Percentiles rank a stretch among this genome's conserved stretches.
Evolutionary conservation across 1,140 invertebrate species (phyloP).

Genomic region (Lysiphlebus fabarum): DNA sequence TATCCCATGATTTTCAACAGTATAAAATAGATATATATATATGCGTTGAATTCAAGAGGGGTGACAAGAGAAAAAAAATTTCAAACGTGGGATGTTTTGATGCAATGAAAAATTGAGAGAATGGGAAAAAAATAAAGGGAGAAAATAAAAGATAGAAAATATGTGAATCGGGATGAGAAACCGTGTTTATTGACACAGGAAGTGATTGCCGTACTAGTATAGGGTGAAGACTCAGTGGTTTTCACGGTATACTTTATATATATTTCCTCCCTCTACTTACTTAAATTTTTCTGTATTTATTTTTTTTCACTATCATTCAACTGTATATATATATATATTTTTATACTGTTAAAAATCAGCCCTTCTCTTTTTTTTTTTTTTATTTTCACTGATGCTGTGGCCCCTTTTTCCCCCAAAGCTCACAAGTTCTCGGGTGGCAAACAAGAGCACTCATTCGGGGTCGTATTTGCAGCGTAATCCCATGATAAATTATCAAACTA

Average conservation of each 20-base stretch:
- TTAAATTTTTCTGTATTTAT: neutral
- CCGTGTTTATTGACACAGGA: constrained; percentile 49
- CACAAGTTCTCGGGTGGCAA: neutral
- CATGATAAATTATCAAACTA: constrained; percentile 52
- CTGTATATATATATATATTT: no score
- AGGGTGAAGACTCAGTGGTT: constrained; percentile 23
- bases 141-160: constrained; percentile 37
- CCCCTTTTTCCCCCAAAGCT: no score
- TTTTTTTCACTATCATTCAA: no score
- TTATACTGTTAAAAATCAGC: neutral
- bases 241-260: constrained; percentile 19
- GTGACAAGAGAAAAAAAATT: constrained; percentile 25
- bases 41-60: constrained; percentile 30
- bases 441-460: constrained; percentile 6
- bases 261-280: constrained; percentile 20
- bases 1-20: neutral
- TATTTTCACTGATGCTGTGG: neutral
- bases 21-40: neutral
- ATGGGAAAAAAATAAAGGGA: constrained; percentile 13
- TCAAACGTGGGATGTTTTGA: no score
- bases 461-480: constrained; percentile 54
- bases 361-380: constrained; percentile 23
- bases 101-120: constrained; percentile 16
- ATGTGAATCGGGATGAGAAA: constrained; percentile 27
- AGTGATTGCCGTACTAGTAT: constrained; percentile 43